phyloP scores from a whole-genome alignment of 2,888 invertebrate species.

The Gastrophysa polygoni region DNA sequence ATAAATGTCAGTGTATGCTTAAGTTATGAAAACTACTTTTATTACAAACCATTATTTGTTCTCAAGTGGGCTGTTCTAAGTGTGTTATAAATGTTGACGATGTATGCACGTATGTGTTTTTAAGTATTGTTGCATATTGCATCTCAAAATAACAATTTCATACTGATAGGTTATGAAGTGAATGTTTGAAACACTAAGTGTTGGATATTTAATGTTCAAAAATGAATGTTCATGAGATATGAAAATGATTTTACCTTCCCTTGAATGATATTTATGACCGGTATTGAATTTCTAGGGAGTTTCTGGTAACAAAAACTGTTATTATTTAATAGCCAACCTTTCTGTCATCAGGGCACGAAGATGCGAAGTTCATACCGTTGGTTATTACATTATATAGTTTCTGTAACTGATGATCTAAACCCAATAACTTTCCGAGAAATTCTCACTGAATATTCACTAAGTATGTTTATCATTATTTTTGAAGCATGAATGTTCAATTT shows the following conservation, averaged over 20 bases:
- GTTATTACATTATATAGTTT: too few species aligned
- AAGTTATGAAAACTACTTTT: neutral
- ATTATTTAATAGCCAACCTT: too few species aligned
- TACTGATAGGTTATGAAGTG: too few species aligned
- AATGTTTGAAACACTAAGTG: constrained; percentile 24
- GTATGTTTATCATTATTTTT: constrained; percentile 29
- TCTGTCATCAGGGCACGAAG: too few species aligned
- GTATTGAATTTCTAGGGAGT: too few species aligned
- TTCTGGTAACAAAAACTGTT: too few species aligned
- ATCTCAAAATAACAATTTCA: constrained; percentile 20
- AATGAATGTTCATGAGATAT: constrained; percentile 7
- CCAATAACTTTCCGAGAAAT: too few species aligned
- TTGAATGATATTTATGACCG: constrained; percentile 1
- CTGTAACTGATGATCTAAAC: too few species aligned
- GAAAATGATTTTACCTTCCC: neutral
- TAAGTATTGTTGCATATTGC: constrained; percentile 38
- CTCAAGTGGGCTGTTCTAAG: constrained; percentile 13
- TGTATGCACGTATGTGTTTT: constrained; percentile 37
- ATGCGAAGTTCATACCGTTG: too few species aligned
- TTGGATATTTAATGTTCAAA: constrained; percentile 14
- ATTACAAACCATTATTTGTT: neutral
- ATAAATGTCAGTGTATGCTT: neutral
- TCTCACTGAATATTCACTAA: too few species aligned
- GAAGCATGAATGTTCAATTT: constrained; percentile 41
- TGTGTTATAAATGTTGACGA: constrained; percentile 31